Base-by-base conservation (phyloP, 2,113 vertebrate species). In the Saguinus midas region DNA sequence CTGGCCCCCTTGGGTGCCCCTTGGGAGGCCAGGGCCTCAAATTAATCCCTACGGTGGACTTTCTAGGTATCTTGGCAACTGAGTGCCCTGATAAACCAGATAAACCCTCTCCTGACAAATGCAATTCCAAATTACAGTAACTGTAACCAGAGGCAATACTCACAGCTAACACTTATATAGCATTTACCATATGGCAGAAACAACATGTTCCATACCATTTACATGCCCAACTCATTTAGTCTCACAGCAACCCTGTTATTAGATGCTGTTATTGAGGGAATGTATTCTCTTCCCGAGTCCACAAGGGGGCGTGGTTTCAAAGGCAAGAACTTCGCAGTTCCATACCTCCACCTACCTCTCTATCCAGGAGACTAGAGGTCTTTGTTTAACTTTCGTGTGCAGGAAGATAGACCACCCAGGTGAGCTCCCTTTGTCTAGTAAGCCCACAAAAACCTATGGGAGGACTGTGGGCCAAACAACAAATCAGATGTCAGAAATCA, bases 61-160 rank as follows among this genome's bases (percentile, higher is more conserved):
- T 93, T 91, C 48, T 93, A 86, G 45, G 14, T 89, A 7, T 89
- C 90, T 73, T 96, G 57, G 76, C 79, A 96, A 89, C 58, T 82
- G 40, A 96, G 40, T 85, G 14, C 93, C 87, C 84, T 52, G 2
- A 64, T 86, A 82, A 97, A 78, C 29, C 92, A 91, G 21, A 89
- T 23, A 72, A 89, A 88, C 29, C 43, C 32, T 90, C 45, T 90
- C 43, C 43, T 90, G 66, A 92, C 66, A 85, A 73, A 52, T 55
- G 87, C 29, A 58, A 90, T 90, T 91, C 66, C 48, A 92, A 94
- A 50, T 90, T 75, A 88, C 52, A 75, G 70, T 27, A 85, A 90
- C 37, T 55, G 32, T 79, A 73, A 57, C 50, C 55, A 85, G 37
- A 70, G 50, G 12, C 81, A 90, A 55, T 52, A 57, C 48, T 80